These are phyloP conservation scores for Neuroscelio doddi DNA, from an alignment of 2,888 invertebrate species.

Conservation along the genomic window DNA sequence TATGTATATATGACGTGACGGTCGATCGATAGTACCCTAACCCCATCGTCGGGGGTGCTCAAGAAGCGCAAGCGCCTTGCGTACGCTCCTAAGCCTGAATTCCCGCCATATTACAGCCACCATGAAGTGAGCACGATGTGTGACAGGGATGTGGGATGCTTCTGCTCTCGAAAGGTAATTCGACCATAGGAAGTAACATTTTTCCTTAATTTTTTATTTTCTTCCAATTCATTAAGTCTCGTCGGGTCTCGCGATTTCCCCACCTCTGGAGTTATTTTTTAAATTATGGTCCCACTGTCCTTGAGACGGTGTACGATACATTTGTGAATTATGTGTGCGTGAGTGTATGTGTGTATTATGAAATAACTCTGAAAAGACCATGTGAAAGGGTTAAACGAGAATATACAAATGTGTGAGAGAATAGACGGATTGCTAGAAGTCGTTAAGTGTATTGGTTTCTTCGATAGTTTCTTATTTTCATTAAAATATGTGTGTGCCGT, in stretches of 20 bases:
- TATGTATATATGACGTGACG: conserved; percentile 62
- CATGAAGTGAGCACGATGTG: conserved; percentile 75
- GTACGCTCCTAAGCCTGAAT: conserved; percentile 54
- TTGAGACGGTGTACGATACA: neutral
- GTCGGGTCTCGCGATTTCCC: neutral
- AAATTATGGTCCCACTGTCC: conserved; percentile 2
- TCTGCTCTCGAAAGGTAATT: conserved; percentile 78
- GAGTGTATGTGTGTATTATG: conserved; percentile 1
- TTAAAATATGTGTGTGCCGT: conserved; percentile 8
- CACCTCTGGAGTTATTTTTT: neutral
- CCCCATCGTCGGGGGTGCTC: conserved; percentile 48
- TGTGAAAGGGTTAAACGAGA: conserved; percentile 20
- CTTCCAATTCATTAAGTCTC: neutral
- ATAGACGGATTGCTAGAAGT: conserved; percentile 21
- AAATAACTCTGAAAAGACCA: neutral
- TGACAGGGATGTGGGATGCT: conserved; percentile 82
- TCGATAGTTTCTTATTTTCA: neutral
- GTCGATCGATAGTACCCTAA: conserved; percentile 67
- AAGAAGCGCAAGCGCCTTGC: conserved; percentile 49
- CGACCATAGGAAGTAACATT: neutral
- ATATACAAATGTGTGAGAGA: conserved; percentile 25
- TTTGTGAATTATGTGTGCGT: neutral
- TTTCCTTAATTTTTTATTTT: neutral
- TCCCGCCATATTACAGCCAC: conserved; percentile 68
- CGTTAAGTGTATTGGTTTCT: neutral